Conservation (phyloP, 64 coral and sea anemone genomes). For the Stichodactyla mertensii region DNA sequence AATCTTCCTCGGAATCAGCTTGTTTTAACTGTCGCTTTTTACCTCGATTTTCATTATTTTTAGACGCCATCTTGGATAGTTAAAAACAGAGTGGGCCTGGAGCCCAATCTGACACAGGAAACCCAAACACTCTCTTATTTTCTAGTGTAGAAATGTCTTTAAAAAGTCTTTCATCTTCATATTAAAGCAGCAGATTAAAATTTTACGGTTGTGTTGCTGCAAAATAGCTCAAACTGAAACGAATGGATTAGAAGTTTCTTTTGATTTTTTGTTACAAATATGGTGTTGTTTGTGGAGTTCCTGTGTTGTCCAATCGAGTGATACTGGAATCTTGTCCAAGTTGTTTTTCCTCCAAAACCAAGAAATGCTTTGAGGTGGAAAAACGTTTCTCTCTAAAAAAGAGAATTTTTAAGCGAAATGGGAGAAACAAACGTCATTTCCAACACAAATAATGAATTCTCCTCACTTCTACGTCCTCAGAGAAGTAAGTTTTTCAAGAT, state of each 20-base stretch:
- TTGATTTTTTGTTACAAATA: background rate
- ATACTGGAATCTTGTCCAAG: background rate
- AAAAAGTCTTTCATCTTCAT: background rate
- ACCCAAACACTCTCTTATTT: background rate
- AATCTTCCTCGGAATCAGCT: slow-evolving; percentile 31
- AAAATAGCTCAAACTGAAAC: background rate
- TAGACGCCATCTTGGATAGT: slow-evolving; percentile 82
- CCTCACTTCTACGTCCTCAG: slow-evolving; percentile 20
- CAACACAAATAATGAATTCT: slow-evolving; percentile 19
- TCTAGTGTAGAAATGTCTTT: background rate
- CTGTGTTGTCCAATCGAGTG: background rate
- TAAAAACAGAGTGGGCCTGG: background rate
- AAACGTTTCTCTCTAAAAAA: background rate
- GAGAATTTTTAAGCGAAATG: background rate
- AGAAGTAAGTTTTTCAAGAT: slow-evolving; percentile 21
- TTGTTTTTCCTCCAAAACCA: background rate
- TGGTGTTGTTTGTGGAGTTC: background rate
- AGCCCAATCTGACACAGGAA: background rate
- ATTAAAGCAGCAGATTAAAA: background rate
- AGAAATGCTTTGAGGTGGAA: background rate
- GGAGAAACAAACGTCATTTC: slow-evolving; percentile 31
- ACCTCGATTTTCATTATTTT: slow-evolving; percentile 23
- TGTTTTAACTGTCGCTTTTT: slow-evolving; percentile 30
- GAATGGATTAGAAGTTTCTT: background rate
- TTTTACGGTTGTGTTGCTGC: background rate